These are phyloP conservation scores for Drosophila azteca DNA, from an alignment of 1,140 invertebrate species.

Conservation along the genomic window DNA sequence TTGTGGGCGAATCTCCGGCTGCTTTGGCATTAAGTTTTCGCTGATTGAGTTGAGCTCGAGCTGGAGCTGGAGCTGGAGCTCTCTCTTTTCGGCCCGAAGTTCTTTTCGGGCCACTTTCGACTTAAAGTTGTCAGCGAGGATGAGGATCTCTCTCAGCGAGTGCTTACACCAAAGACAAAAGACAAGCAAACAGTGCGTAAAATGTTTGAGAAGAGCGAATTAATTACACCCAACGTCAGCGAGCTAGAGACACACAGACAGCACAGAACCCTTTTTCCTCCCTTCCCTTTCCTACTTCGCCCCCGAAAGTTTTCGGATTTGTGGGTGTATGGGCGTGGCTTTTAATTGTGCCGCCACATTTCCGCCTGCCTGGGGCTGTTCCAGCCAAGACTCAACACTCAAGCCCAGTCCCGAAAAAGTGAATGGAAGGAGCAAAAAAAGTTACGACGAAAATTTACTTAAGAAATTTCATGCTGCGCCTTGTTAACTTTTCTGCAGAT, in stretches of 20 bases:
- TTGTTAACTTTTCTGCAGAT: conserved; percentile 51
- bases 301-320: neutral
- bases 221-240: conserved; percentile 73
- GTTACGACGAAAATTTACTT: conserved; percentile 63
- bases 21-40: conserved; percentile 56
- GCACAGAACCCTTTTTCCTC: conserved; percentile 24
- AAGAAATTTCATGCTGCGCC: conserved; percentile 46
- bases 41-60: conserved; percentile 70
- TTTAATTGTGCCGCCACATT: conserved; percentile 51
- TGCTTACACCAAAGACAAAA: conserved; percentile 75
- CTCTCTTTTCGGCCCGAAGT: conserved; percentile 25
- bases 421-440: conserved; percentile 16
- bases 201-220: conserved; percentile 78
- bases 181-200: conserved; percentile 78
- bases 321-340: conserved; percentile 25
- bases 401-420: conserved; percentile 7
- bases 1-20: conserved; percentile 40
- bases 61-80: no score
- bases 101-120: conserved; percentile 37
- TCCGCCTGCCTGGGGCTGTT: conserved; percentile 41
- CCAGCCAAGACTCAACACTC: conserved; percentile 14
- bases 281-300: neutral
- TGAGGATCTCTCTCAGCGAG: conserved; percentile 65
- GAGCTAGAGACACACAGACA: conserved; percentile 11
- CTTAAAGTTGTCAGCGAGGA: conserved; percentile 69